Evolutionary conservation across 2,113 vertebrate genomes (phyloP), one percentile per base, ranked within the genome.

Genomic region (Rutilus rutilus): DNA sequence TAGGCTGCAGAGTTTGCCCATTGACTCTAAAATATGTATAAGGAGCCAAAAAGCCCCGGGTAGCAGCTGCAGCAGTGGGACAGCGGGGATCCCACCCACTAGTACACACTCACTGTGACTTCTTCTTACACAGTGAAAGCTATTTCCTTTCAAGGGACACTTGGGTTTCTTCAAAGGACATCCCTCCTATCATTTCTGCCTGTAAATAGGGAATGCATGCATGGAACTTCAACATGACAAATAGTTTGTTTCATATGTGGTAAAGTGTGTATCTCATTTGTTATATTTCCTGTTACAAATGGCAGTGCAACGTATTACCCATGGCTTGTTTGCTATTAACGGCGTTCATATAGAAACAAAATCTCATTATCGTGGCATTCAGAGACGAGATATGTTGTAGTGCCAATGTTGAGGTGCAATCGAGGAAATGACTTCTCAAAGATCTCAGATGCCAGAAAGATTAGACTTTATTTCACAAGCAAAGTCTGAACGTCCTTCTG

Each of bases 11-110:
- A 73, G 36, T 74, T 85, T 85, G 78, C 52, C 83, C 85, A 83
- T 27, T 88, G 71, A 82, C 33, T 84, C 19, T 89, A 36, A 89
- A 87, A 86, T 82, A 80, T 84, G 76, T 64, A 87, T 71, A 77
- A 83, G 84, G 73, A 85, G 60, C 57, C 60, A 71, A 87, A 85
- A 86, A 77, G 81, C 47, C n/a, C 75, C 14, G 19, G 47, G 67
- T 33, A 77, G 69, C 60, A 67, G 25, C 83, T 82, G 45, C 3
- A 25, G 25, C 17, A 39, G 67, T 33, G 4, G 21, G 42, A 52
- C 36, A 69, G 19, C 65, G 59, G 71, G 69, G 33, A 67, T 42
- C 45, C 50, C 54, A 27, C 50, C 21, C 50, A 62, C 57, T 62
- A 79, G 45, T 47, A 6, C 33, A 21, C 39, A 33, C 52, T 54